phyloP scores from a whole-genome alignment of 1,140 invertebrate species.

The Melipona quadrifasciata region DNA sequence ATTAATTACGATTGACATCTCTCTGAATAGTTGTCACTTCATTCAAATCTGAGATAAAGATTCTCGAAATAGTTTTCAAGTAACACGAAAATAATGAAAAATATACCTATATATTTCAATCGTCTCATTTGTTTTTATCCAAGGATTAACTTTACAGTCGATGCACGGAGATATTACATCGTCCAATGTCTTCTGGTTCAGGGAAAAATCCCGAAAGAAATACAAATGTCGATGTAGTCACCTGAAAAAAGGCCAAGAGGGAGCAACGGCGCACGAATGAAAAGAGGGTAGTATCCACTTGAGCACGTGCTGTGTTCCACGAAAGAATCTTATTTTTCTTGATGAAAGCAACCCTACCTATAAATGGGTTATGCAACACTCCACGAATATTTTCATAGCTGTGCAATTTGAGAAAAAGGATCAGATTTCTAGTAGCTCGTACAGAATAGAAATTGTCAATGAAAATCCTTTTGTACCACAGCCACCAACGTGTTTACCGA shows the following conservation, averaged over 20 bases:
- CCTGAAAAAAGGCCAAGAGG: slow-evolving; percentile 4
- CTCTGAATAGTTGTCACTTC: no score
- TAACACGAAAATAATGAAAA: background rate
- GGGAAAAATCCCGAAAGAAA: no score
- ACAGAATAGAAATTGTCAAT: background rate
- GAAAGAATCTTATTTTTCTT: slow-evolving; percentile 51
- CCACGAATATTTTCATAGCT: slow-evolving; percentile 61
- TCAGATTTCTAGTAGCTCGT: slow-evolving; percentile 45
- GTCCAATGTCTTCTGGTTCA: background rate
- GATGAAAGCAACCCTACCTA: slow-evolving; percentile 33
- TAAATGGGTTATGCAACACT: slow-evolving; percentile 59
- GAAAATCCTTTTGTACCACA: background rate
- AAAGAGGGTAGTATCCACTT: slow-evolving; percentile 32
- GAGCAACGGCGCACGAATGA: slow-evolving; percentile 1
- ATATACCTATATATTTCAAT: background rate
- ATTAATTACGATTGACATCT: background rate
- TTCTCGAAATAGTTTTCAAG: background rate
- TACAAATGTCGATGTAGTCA: background rate
- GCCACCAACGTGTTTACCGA: background rate
- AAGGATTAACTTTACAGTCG: no score
- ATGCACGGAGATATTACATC: no score
- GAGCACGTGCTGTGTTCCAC: slow-evolving; percentile 52
- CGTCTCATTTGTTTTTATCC: background rate
- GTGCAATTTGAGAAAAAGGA: slow-evolving; percentile 61
- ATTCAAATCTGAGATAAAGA: background rate